Base-by-base conservation (phyloP, 2,113 vertebrate genomes). In the Podarcis muralis region DNA sequence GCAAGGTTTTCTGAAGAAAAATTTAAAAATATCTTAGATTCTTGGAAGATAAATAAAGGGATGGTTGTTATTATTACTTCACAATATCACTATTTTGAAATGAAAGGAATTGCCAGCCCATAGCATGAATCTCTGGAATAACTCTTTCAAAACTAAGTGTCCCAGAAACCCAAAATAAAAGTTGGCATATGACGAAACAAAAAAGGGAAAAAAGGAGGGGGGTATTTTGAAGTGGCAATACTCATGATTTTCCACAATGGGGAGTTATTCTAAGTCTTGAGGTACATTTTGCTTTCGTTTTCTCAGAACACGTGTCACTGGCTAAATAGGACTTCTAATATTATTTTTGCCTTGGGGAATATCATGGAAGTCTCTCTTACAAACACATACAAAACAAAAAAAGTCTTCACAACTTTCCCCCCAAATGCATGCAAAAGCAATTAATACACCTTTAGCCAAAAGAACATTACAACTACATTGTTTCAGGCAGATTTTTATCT, bases 1-100 rank as follows among this genome's bases (percentile, higher is more conserved):
- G 93, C 32, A 69, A 80, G 68, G 87, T 90, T 71, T 93, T 53
- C 91, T 23, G 77, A 30, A 95, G 86, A 93, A 88, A 94, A 86
- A 27, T 57, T 25, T 27, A 13, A 62, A 91, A 27, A 72, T 71
- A 74, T 2, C 8, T 68, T 32, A 25, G 1, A 90, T 82, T 88
- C 25, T 65, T 85, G 90, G 94, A 43, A 43, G 65, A 76, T 53
- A 40, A 76, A 57, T 80, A 59, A 79, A 80, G 12, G 87, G 22
- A 25, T 6, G 43, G 13, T 30, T 25, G 11, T 35, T 30, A 35
- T 25, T 69, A 30, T 32, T 18, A 35, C 2, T 66, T 15, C 43
- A 95, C 91, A 96, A 94, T 88, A 68, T 75, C 88, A 32, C 65
- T 90, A 93, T 88, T 95, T 92, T 94, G 88, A 90, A 62, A 62